Base-by-base conservation (phyloP, 2,888 invertebrate genomes). In the Pheosia tremula region DNA sequence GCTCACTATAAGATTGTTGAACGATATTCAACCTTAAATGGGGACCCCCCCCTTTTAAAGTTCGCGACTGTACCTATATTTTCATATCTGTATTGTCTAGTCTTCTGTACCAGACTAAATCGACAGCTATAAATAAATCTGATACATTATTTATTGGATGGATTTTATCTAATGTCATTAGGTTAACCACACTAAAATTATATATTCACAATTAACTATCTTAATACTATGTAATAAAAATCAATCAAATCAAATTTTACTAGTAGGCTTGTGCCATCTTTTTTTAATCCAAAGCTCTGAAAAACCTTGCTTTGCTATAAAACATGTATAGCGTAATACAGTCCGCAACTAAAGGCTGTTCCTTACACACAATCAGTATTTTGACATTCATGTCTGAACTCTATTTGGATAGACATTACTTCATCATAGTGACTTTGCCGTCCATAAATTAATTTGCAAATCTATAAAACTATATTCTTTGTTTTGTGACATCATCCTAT, bases 381-480 rank as follows among this genome's bases (percentile, higher is more conserved):
- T 24, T 57, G 61, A 68, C 72, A 71, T 71, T 66, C 58, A 68
- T 58, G 49, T 37, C 38, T 59, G 53, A 56, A 65, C 53, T 58
- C 61, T 59, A 60, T 70, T 71, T 70, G 66, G 69, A 71, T 68
- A 70, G 56, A 67, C 70, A 79, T 74, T 74, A 79, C 73, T 79
- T 79, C 76, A 71, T 83, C 81, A 72, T 82, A 84, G 82, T 79
- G 75, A 85, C 82, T 89, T 71, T 90, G 90, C 93, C 93, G 93
- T 93, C 93, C 93, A 91, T 88, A 78, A 70, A 81, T 92, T 91
- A 82, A 74, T 90, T 93, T 92, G 91, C 91, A 79, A 83, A 80
- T 84, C 80, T 79, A 71, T 83, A 77, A 78, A 74, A 75, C 70
- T 77, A 80, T 77, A 79, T 73, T 77, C 68, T 82, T 85, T 82